Conservation (phyloP, 1,140 invertebrate genomes). For the Achatina immaculata region DNA sequence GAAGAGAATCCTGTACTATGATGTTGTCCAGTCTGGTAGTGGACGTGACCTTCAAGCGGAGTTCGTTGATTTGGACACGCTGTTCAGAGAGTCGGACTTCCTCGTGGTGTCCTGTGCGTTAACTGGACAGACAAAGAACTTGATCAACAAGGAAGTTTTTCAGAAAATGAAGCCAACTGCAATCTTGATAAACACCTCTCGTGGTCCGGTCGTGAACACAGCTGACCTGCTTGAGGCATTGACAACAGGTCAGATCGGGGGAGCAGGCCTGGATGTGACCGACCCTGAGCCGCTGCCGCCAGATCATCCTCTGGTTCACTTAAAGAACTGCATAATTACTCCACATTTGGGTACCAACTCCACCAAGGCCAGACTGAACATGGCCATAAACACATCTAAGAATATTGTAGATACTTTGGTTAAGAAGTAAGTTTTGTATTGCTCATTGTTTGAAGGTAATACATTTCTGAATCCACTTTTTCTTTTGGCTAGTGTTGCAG, state of each 20-base stretch:
- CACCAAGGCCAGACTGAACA: slow-evolving; percentile 81
- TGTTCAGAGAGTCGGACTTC: slow-evolving; percentile 61
- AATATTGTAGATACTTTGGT: slow-evolving; percentile 76
- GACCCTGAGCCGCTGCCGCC: slow-evolving; percentile 90
- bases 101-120: slow-evolving; percentile 64
- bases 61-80: slow-evolving; percentile 75
- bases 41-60: slow-evolving; percentile 77
- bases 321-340: slow-evolving; percentile 87
- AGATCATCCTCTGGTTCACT: slow-evolving; percentile 82
- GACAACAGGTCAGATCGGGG: slow-evolving; percentile 79
- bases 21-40: slow-evolving; percentile 75
- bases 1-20: slow-evolving; percentile 79
- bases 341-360: slow-evolving; percentile 95
- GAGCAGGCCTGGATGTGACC: slow-evolving; percentile 93
- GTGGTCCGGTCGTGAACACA: slow-evolving; percentile 66
- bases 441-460: too few relatives aligned
- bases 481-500: too few relatives aligned
- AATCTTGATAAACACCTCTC: slow-evolving; percentile 66
- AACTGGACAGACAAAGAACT: slow-evolving; percentile 48
- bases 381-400: slow-evolving; percentile 84
- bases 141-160: slow-evolving; percentile 53
- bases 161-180: slow-evolving; percentile 71
- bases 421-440: slow-evolving; percentile 88
- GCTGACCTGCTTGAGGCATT: slow-evolving; percentile 75
- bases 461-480: too few relatives aligned